Conservation (phyloP, 2,113 vertebrate species). For the Colossoma macropomum region DNA sequence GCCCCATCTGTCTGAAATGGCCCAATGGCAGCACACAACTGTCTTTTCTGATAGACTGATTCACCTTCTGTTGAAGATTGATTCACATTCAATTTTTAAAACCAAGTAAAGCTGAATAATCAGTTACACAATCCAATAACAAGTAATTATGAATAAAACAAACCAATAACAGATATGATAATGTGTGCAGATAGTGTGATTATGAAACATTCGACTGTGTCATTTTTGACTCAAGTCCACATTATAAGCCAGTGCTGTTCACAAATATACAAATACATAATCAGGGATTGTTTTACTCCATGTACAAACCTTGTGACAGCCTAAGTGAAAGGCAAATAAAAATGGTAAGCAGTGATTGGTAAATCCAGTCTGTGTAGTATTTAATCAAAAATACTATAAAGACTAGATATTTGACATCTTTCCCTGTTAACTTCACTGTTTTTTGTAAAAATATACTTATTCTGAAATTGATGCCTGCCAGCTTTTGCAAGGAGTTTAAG, state of each 20-base stretch:
- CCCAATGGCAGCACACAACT: background rate
- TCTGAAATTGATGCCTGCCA: no score
- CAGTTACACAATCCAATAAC: background rate
- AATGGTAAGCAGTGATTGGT: no score
- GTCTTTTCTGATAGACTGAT: background rate
- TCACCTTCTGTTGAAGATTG: background rate
- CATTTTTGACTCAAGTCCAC: background rate
- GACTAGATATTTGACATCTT: no score
- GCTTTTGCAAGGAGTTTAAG: no score
- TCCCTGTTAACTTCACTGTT: no score
- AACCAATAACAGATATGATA: background rate
- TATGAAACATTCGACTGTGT: background rate
- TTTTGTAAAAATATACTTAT: no score
- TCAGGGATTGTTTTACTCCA: background rate
- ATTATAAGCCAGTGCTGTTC: background rate
- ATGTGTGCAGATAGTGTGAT: background rate
- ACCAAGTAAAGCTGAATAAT: background rate
- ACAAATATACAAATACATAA: background rate
- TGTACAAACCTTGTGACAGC: no score
- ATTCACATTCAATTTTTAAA: slow-evolving; percentile 13
- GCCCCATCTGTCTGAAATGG: background rate
- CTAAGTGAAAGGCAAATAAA: no score
- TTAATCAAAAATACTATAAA: no score
- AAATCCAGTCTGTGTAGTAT: no score
- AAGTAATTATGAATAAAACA: background rate